These are phyloP conservation scores for Taxidea taxus DNA, from an alignment of 2,113 vertebrate genomes.

Conservation along the genomic window DNA sequence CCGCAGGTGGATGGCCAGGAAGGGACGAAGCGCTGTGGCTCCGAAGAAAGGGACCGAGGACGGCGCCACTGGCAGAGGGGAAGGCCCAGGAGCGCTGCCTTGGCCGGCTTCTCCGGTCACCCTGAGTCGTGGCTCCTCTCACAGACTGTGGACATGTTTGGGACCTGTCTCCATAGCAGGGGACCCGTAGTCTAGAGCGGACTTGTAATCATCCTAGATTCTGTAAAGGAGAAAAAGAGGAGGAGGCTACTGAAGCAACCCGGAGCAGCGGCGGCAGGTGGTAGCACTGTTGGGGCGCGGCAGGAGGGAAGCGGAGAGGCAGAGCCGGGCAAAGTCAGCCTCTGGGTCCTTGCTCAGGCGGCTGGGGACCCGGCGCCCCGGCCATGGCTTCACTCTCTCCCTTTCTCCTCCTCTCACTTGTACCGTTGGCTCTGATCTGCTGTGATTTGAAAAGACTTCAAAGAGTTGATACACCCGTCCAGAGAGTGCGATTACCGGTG, in stretches of 20 bases:
- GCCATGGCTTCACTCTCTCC: not conserved
- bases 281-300: fast-evolving
- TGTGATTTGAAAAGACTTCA: not conserved
- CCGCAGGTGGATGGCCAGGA: not conserved
- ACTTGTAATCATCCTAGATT: not conserved
- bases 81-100: fast-evolving
- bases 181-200: not conserved
- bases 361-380: fast-evolving
- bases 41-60: too few species aligned
- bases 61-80: fast-evolving
- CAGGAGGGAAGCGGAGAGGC: not conserved
- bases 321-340: not conserved
- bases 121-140: not conserved
- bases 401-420: not conserved
- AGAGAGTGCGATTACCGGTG: not conserved
- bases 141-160: not conserved
- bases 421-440: not conserved
- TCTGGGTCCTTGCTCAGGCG: not conserved
- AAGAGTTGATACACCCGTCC: not conserved
- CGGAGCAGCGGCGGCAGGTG: not conserved
- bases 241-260: not conserved
- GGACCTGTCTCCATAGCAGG: not conserved
- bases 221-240: not conserved
- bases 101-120: fast-evolving
- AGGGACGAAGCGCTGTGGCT: not conserved